Evolutionary conservation across 2,888 invertebrate genomes (phyloP), one percentile per base, ranked within the genome.

Genomic region (Axea sp.): DNA sequence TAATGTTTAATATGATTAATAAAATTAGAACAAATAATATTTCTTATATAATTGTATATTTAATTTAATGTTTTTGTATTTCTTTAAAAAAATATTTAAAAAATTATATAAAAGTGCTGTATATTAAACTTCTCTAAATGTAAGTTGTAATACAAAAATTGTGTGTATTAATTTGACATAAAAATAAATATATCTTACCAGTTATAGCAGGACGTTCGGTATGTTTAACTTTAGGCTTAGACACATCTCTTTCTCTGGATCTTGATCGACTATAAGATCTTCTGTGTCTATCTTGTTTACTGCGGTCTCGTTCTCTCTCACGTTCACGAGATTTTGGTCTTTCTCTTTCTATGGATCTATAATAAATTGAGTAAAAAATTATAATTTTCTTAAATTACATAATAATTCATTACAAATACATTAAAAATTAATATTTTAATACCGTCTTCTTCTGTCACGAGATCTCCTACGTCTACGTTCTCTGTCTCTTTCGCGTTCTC

Each of bases 401-500:
- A 22, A 1, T 9, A 11, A 19, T 19, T 19, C 19, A 19, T 19
- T n/a, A n/a, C n/a, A n/a, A n/a, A n/a, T n/a, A 19, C 19, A 19
- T 19, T 19, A 19, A 3, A 19, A 19, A 19, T 19, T 19, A 19
- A 2, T 8, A 57, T 73, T 76, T 17, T 60, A 57, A 35, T 83
- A 86, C 84, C 88, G 83, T 76, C 88, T 77, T 71, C 87, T 80
- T 60, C 88, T 82, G 47, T 88, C 86, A 22, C 88, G 82, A 0
- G 88, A 88, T 30, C 88, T 79, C 74, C 88, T 82, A 77, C 89
- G 88, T 72, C 90, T 88, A 55, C 89, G 83, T 59, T 88, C 88
- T 79, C 88, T 88, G 67, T 90, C 88, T 60, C 88, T 81, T 43
- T 89, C 89, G 33, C 89, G 86, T 75, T 89, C 89, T 60, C 88